These are phyloP conservation scores for Cyprinodon brontotheroides DNA, from an alignment of 2,113 vertebrate species.

Conservation along the genomic window DNA sequence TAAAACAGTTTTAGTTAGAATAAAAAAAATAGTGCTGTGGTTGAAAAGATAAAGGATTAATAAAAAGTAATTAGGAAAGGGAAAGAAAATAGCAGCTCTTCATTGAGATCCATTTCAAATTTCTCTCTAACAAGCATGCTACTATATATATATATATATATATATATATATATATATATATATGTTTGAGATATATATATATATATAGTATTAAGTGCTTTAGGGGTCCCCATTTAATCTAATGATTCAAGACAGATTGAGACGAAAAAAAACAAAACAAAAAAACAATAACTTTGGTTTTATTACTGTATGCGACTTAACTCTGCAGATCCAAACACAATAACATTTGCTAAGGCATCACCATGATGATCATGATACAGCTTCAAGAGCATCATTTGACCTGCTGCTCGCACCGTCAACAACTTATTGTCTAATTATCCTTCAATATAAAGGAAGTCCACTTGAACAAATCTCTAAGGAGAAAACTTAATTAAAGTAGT, in stretches of 20 bases:
- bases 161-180: too few relatives aligned
- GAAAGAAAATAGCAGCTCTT: neutral
- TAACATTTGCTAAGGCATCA: neutral
- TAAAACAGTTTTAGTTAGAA: constrained; percentile 10
- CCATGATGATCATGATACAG: neutral
- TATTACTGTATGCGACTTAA: neutral
- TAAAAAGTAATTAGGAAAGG: neutral
- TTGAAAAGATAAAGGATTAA: neutral
- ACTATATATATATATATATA: too few relatives aligned
- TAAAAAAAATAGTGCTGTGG: neutral
- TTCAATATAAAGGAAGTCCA: neutral
- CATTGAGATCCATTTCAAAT: neutral
- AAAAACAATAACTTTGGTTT: neutral
- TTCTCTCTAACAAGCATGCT: neutral
- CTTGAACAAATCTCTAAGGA: neutral
- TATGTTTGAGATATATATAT: too few relatives aligned
- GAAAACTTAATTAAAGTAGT: neutral
- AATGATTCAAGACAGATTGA: constrained; percentile 1
- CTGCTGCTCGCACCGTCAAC: neutral
- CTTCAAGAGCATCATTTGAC: neutral
- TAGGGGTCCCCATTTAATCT: neutral
- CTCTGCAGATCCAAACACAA: neutral
- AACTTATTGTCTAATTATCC: neutral
- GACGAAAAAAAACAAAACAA: neutral
- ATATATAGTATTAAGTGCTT: neutral